Conservation (phyloP, 1,140 invertebrate genomes). For the Ceratina japonica region DNA sequence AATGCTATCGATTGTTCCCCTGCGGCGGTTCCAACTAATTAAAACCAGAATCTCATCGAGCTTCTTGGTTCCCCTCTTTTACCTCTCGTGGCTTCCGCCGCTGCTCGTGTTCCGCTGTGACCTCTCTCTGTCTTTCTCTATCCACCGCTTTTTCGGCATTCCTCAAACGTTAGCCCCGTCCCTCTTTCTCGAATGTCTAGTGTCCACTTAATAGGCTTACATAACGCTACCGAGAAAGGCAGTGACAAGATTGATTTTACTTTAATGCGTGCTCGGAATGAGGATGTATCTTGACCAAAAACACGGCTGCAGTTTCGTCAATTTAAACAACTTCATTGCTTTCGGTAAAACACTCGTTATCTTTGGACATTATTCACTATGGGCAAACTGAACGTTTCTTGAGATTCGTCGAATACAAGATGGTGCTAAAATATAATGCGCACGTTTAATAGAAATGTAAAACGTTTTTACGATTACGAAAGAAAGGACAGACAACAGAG, state of each 20-base stretch:
- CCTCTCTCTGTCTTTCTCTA: constrained; percentile 53
- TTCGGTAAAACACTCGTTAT: not conserved
- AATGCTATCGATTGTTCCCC: constrained; percentile 76
- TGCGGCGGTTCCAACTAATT: constrained; percentile 77
- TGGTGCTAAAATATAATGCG: not conserved
- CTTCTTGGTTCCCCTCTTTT: constrained; percentile 60
- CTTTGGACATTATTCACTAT: not conserved
- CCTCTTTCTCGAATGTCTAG: constrained; percentile 56
- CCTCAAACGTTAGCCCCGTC: constrained; percentile 61
- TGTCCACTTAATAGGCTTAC: constrained; percentile 70
- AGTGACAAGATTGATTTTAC: constrained; percentile 10
- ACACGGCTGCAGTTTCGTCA: not conserved
- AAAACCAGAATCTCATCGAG: constrained; percentile 70
- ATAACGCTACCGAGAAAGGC: constrained; percentile 54
- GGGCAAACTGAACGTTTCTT: not conserved
- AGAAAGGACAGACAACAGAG: not conserved
- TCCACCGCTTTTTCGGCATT: constrained; percentile 58
- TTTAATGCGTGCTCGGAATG: not conserved
- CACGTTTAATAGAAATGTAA: no score
- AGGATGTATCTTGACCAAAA: not conserved
- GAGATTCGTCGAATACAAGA: no score
- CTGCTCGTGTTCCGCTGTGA: constrained; percentile 42
- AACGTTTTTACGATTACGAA: constrained; percentile 15
- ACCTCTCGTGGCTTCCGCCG: constrained; percentile 57
- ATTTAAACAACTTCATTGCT: not conserved